phyloP scores from a whole-genome alignment of 2,888 invertebrate species.

The Drosophila histrio region DNA sequence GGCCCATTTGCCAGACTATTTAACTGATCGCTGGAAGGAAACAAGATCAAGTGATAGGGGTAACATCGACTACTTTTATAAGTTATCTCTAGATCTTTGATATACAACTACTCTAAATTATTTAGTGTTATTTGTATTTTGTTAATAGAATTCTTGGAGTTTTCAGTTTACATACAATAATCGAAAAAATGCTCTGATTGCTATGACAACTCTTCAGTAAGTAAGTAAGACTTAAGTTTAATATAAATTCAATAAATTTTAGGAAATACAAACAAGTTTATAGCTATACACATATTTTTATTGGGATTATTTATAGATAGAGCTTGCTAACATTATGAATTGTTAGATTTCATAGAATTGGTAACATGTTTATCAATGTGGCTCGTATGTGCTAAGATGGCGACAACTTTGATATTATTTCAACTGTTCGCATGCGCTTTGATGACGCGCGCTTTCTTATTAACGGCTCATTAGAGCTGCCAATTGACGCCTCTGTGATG shows the following conservation, averaged over 20 bases:
- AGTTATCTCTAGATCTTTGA: conserved; percentile 2
- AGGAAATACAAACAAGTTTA: no score
- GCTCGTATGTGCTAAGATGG: no score
- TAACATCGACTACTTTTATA: not conserved
- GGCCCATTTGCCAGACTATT: conserved; percentile 20
- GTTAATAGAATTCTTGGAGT: not conserved
- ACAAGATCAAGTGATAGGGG: not conserved
- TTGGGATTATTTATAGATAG: no score
- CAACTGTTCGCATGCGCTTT: conserved; percentile 6
- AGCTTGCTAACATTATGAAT: no score
- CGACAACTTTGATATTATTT: not conserved
- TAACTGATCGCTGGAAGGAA: not conserved
- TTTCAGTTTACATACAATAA: not conserved
- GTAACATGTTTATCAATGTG: no score
- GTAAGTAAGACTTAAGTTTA: no score
- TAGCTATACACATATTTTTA: no score
- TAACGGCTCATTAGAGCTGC: conserved; percentile 68
- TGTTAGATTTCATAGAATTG: no score
- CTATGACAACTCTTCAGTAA: no score
- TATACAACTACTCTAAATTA: not conserved
- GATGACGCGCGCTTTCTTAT: conserved; percentile 59
- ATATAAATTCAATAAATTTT: no score
- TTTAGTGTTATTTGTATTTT: not conserved
- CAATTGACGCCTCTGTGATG: conserved; percentile 57
- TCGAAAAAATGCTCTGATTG: no score